These are phyloP conservation scores for Peromyscus leucopus DNA, from an alignment of 2,113 vertebrate species.

Conservation along the genomic window DNA sequence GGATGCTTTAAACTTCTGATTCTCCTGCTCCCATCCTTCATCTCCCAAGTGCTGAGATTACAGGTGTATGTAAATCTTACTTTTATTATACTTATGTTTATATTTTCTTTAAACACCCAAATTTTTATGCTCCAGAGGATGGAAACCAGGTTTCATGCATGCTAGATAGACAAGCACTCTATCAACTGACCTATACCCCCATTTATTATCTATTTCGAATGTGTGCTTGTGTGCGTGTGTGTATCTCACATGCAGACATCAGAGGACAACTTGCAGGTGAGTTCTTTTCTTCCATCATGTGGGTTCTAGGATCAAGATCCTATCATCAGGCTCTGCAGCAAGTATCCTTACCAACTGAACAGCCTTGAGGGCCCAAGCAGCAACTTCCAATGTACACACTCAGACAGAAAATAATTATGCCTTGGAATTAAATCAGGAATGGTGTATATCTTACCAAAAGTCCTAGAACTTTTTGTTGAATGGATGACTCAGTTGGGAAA, in stretches of 20 bases:
- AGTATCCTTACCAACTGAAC: not conserved
- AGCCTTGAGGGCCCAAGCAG: not conserved
- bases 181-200: not conserved
- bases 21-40: not conserved
- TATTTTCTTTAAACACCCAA: not conserved
- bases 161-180: not conserved
- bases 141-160: not conserved
- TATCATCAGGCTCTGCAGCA: not conserved
- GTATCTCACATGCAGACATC: not conserved
- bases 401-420: constrained; percentile 55
- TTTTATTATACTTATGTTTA: not conserved
- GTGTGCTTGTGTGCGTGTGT: not conserved
- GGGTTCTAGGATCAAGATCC: not conserved
- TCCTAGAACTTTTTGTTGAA: constrained; percentile 99
- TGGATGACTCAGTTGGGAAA: constrained; percentile 97
- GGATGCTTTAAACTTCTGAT: not conserved
- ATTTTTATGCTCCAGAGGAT: not conserved
- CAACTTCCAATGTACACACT: constrained; percentile 8
- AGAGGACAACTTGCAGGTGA: not conserved
- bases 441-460: constrained; percentile 93
- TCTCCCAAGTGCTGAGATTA: not conserved
- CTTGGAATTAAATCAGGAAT: constrained; percentile 60
- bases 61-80: not conserved
- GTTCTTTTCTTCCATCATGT: not conserved
- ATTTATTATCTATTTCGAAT: not conserved